Evolutionary conservation across 2,113 vertebrate species (phyloP), one percentile per base, ranked within the genome.

Genomic region (Spea bombifrons): DNA sequence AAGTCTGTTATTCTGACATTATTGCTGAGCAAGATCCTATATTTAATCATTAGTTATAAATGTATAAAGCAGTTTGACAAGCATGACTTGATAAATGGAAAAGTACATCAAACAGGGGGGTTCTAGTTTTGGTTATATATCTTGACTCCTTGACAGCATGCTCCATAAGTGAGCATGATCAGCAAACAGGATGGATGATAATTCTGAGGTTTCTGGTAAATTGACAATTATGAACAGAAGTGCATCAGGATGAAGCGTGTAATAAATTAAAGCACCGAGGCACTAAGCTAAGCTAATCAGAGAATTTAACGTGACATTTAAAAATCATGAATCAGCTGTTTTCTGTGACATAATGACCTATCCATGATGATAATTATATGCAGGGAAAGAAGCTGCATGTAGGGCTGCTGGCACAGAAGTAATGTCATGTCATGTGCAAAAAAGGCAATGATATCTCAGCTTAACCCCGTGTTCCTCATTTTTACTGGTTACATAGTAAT

Each of bases 161-260:
- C 64, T 43, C 71, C 64, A 49, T 61, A 61, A 74, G 65, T 61
- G 71, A 68, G 52, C 71, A 80, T 61, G 78, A 80, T 73, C 71
- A 73, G 78, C 71, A 80, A 80, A 73, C 71, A 74, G 71, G 64
- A 80, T 74, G 50, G 53, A 80, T 74, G 65, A 74, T 80, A 74
- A 74, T 74, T 74, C 65, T 66, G 8, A 61, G 64, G 65, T 74
- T 80, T 80, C 69, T 73, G 61, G 81, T 72, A 77, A 82, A 82
- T 77, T 73, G 71, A 79, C 63, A 70, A 67, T 79, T 79, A 79
- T 73, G 77, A 73, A 53, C 71, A 67, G 64, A 82, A 73, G 75
- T 82, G 75, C 61, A 80, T 61, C 64, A 80, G 78, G 71, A 80
- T 74, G 65, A 50, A 50, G 44, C 52, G 66, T 68, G 45, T 74